phyloP scores from a whole-genome alignment of 2,113 vertebrate genomes.

The Hippocampus mohnikei region DNA sequence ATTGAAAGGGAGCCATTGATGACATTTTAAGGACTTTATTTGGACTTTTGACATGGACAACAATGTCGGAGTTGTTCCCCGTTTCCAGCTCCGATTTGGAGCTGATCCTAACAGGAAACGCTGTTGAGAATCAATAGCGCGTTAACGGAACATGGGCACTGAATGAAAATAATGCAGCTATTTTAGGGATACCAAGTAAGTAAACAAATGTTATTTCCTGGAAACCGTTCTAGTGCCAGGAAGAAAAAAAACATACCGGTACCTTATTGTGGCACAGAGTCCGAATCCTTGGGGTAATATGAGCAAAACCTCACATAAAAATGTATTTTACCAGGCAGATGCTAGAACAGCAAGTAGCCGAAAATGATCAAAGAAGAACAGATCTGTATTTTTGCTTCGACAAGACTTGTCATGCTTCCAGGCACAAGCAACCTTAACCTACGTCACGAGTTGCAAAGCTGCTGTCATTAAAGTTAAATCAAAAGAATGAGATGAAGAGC shows the following conservation, averaged over 20 bases:
- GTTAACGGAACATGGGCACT: neutral
- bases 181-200: neutral
- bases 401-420: neutral
- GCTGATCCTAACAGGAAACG: neutral
- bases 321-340: neutral
- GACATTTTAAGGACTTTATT: neutral
- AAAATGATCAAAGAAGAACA: neutral
- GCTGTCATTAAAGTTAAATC: neutral
- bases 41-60: neutral
- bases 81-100: neutral
- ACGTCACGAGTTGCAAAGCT: neutral
- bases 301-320: neutral
- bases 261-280: neutral
- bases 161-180: neutral
- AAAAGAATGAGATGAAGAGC: no score
- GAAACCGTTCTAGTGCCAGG: neutral
- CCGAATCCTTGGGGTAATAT: neutral
- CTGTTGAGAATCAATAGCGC: neutral
- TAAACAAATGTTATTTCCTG: constrained; percentile 1
- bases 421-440: neutral
- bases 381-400: neutral
- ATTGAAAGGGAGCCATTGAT: neutral
- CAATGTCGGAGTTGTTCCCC: neutral
- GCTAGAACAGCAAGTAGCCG: neutral
- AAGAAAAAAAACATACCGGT: neutral